These are phyloP conservation scores for Alligator mississippiensis DNA, from an alignment of 2,113 vertebrate species.

Conservation along the genomic window DNA sequence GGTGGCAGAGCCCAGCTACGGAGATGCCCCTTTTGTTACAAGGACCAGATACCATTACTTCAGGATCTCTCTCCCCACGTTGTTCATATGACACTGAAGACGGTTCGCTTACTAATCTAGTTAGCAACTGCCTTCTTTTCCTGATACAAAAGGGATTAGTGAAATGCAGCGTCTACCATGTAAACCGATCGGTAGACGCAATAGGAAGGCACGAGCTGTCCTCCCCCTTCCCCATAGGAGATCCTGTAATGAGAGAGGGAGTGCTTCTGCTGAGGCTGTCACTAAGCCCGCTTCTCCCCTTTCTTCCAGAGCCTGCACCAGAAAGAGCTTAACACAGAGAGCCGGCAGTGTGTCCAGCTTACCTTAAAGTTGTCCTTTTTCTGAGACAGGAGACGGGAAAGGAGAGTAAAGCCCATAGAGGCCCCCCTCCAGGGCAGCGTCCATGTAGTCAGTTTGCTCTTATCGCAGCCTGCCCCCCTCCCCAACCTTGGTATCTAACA, in stretches of 20 bases:
- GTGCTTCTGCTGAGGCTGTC: background rate
- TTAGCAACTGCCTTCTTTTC: constrained; percentile 7
- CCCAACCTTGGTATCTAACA: background rate
- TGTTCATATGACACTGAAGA: background rate
- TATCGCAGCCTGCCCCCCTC: background rate
- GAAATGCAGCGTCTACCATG: background rate
- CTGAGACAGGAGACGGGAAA: background rate
- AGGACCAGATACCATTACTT: rapidly evolving
- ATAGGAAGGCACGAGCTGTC: background rate
- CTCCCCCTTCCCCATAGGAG: background rate
- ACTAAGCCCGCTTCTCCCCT: background rate
- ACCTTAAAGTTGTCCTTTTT: constrained; percentile 5
- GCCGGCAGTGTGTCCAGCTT: background rate
- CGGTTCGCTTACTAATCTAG: background rate
- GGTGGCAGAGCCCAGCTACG: background rate
- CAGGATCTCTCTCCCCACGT: constrained; percentile 4
- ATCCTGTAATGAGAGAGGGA: background rate
- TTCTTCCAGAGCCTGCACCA: background rate
- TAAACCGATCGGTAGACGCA: background rate
- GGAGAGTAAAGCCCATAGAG: background rate
- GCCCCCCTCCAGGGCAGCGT: background rate
- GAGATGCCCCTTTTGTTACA: background rate
- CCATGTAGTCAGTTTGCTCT: background rate
- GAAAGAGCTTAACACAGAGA: background rate
- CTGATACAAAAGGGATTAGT: background rate